A percentile compares a stretch with the other conserved stretches of the same genome.
Evolutionary conservation across 2,797 vertebrate genomes (phyloP).

Genomic region (Thaleichthys pacificus): DNA sequence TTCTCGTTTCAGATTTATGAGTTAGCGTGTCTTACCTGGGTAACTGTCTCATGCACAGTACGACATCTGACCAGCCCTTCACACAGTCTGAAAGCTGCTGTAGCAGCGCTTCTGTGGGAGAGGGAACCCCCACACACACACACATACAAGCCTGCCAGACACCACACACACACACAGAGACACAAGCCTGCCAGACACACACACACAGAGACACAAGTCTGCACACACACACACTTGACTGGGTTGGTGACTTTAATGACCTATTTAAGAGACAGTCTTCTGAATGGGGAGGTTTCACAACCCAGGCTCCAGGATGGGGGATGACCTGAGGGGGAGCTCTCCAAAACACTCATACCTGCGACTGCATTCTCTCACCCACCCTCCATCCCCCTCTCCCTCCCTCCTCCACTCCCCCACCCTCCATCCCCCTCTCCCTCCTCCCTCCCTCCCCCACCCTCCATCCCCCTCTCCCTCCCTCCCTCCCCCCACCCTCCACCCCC

Average conservation of each 20-base stretch:
- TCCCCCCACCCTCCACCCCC: too few species aligned
- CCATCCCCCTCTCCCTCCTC: too few species aligned
- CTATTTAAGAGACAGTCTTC: conserved; percentile 35
- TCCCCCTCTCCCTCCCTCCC: too few species aligned
- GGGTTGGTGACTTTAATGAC: conserved; percentile 45
- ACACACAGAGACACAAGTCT: conserved; percentile 15
- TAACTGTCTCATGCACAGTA: conserved; percentile 33
- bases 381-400: conserved; percentile 35
- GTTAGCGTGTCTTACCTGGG: conserved; percentile 46
- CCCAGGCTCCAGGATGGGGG: conserved; percentile 37
- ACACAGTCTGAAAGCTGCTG: conserved; percentile 13
- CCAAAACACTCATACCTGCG: conserved; percentile 56
- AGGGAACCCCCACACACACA: conserved; percentile 12
- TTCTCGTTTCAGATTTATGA: conserved; percentile 24
- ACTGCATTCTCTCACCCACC: conserved; percentile 64
- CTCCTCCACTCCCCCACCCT: too few species aligned
- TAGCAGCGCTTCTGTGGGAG: conserved; percentile 28
- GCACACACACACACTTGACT: conserved; percentile 23
- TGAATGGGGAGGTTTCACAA: conserved; percentile 56
- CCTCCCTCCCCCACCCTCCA: too few species aligned
- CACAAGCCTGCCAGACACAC: conserved; percentile 10
- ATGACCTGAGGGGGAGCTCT: conserved; percentile 43
- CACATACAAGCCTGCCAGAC: conserved; percentile 23
- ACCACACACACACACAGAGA: conserved; percentile 28
- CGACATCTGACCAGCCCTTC: conserved; percentile 13